Evolutionary conservation across 2,888 invertebrate species (phyloP).

Genomic region (Eristalis tenax): DNA sequence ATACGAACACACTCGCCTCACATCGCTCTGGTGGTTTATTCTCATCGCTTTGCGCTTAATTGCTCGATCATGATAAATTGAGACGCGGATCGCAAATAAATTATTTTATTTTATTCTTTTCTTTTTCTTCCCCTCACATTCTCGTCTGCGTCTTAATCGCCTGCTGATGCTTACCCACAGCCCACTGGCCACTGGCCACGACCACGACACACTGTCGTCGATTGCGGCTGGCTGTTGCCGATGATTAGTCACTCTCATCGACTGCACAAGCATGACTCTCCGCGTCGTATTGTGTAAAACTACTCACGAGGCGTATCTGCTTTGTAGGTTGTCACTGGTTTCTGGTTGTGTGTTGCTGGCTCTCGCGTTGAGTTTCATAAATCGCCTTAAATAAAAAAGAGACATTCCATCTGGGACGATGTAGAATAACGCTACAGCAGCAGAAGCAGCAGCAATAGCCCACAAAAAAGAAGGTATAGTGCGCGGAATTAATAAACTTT

Average conservation of each 20-base stretch:
- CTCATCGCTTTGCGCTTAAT: constrained; percentile 61
- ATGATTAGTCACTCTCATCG: constrained; percentile 55
- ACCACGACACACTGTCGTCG: constrained; percentile 15
- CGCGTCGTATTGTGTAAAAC: background rate
- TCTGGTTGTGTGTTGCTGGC: background rate
- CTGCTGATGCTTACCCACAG: background rate
- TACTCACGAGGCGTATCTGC: background rate
- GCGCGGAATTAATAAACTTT: constrained; percentile 49
- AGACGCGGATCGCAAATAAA: constrained; percentile 71
- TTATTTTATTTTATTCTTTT: constrained; percentile 47
- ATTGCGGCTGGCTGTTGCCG: background rate
- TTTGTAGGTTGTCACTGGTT: background rate
- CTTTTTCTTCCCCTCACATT: background rate
- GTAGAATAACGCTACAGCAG: constrained; percentile 2
- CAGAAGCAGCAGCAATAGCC: constrained; percentile 9
- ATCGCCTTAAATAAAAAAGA: constrained; percentile 32
- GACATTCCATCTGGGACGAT: background rate
- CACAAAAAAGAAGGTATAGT: background rate
- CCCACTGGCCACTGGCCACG: background rate
- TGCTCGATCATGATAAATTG: constrained; percentile 71
- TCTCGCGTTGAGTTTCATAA: constrained; percentile 10
- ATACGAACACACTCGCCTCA: background rate
- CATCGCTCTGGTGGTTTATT: constrained; percentile 20
- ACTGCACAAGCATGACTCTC: constrained; percentile 24
- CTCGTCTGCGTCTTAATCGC: background rate